Evolutionary conservation across 2,797 vertebrate species (phyloP).

Genomic region (Mus minutoides): DNA sequence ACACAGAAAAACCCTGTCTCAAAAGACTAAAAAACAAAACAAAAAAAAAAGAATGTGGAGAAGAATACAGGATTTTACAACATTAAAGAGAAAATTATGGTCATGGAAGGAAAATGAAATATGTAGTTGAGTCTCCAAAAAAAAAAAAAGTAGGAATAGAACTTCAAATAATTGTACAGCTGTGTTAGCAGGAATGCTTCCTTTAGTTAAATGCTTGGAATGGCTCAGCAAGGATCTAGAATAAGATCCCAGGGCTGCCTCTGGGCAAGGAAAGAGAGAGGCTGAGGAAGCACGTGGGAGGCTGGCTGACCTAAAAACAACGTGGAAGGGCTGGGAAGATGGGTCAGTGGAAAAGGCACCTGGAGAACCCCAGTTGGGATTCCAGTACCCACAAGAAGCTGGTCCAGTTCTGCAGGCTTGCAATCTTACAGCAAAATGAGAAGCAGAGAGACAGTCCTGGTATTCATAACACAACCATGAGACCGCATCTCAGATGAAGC

Average conservation of each 20-base stretch:
- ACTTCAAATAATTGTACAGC: neutral
- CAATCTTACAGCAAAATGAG: neutral
- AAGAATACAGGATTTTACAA: neutral
- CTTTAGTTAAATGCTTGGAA: neutral
- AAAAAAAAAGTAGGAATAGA: neutral
- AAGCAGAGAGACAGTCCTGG: neutral
- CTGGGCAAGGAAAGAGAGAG: neutral
- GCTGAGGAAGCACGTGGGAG: neutral
- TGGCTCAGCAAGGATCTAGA: neutral
- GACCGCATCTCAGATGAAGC: neutral
- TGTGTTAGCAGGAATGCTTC: constrained; percentile 25
- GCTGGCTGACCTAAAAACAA: neutral
- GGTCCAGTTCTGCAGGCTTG: no score
- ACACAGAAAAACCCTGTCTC: no score
- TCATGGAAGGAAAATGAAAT: constrained; percentile 17
- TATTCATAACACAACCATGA: neutral
- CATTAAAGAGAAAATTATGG: constrained; percentile 7
- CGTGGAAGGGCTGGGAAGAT: neutral
- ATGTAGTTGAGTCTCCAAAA: neutral
- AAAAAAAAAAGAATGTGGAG: neutral
- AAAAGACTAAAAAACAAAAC: no score
- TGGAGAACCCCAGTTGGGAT: neutral
- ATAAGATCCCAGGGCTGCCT: neutral
- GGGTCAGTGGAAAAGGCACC: neutral
- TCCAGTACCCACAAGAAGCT: neutral